A percentile compares a stretch with the other conserved stretches of the same genome.
These are phyloP conservation scores for Nemapogon koenigi DNA, from an alignment of 2,888 invertebrate genomes.

Conservation along the genomic window DNA sequence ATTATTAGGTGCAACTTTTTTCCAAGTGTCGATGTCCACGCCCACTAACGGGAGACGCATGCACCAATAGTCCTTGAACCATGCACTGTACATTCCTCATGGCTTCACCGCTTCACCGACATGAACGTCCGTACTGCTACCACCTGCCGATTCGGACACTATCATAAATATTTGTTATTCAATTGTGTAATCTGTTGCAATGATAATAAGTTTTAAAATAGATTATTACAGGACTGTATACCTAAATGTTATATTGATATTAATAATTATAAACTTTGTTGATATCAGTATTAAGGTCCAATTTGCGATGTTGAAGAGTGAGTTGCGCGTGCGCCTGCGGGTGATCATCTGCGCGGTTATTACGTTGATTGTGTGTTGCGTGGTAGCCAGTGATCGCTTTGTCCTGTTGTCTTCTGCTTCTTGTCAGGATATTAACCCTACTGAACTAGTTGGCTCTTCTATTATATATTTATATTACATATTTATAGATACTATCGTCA, in stretches of 20 bases:
- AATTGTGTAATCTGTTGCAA: no score
- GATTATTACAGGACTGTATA: no score
- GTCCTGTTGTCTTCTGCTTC: neutral
- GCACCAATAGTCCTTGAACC: neutral
- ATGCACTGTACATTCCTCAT: neutral
- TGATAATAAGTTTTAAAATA: no score
- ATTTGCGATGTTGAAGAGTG: neutral
- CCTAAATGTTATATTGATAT: no score
- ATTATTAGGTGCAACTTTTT: no score
- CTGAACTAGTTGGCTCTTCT: no score
- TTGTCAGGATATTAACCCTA: neutral
- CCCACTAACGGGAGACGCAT: neutral
- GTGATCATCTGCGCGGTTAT: conserved; percentile 20
- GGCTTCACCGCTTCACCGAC: neutral
- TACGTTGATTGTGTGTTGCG: conserved; percentile 23
- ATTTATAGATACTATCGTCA: no score
- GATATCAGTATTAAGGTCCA: neutral
- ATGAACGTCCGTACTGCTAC: neutral
- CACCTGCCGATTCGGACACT: neutral
- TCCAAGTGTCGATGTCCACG: no score
- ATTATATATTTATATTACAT: no score
- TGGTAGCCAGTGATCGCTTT: neutral
- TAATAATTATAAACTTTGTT: no score
- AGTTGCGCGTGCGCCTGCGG: neutral
- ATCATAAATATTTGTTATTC: no score